These are phyloP conservation scores for Pteronotus mesoamericanus DNA, from an alignment of 2,797 vertebrate genomes.

Conservation along the genomic window DNA sequence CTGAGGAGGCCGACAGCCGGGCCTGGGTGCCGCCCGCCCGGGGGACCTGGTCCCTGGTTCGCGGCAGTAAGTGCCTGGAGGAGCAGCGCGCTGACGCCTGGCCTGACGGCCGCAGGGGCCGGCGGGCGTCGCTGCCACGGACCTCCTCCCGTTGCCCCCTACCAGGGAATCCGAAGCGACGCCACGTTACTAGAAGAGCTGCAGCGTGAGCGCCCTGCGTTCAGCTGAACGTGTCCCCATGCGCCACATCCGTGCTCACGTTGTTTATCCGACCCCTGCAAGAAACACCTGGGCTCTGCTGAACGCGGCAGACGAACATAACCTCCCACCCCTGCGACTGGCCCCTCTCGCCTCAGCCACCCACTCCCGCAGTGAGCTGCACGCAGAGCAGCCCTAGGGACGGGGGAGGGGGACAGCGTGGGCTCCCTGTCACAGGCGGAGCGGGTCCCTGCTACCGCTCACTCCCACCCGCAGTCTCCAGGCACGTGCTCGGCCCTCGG, in stretches of 20 bases:
- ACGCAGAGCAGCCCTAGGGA: neutral
- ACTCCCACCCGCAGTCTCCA: neutral
- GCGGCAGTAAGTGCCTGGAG: neutral
- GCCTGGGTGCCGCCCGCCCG: neutral
- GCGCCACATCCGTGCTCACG: neutral
- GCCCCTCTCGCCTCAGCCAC: neutral
- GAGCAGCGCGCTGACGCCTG: neutral
- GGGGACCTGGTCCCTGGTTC: neutral
- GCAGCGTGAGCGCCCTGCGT: too few relatives aligned
- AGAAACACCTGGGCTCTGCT: neutral
- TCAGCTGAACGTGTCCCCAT: fast-evolving
- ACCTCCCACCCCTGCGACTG: neutral
- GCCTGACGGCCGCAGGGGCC: neutral
- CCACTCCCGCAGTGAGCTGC: neutral
- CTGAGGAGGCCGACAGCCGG: neutral
- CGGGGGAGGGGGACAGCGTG: neutral
- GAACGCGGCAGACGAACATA: neutral
- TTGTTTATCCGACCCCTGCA: neutral
- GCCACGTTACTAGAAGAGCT: neutral
- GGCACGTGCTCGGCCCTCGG: neutral
- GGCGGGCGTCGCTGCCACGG: neutral
- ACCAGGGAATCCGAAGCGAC: too few relatives aligned
- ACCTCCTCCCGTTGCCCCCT: neutral
- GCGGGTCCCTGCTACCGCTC: neutral
- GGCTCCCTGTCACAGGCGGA: neutral